These are phyloP conservation scores for Ctenochaetus hawaiiensis DNA, from an alignment of 2,797 vertebrate genomes.

Conservation along the genomic window DNA sequence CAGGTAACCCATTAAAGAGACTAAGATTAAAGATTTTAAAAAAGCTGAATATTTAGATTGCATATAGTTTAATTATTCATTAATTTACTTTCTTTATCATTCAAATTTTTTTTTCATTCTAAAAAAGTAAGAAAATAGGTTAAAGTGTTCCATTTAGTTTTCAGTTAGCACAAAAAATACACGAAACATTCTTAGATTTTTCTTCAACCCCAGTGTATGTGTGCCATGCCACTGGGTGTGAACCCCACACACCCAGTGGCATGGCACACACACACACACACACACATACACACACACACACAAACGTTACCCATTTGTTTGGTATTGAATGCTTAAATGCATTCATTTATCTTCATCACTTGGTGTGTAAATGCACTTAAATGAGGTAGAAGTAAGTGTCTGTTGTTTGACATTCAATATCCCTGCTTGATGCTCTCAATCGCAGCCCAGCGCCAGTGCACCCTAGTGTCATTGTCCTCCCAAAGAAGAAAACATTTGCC, in stretches of 20 bases:
- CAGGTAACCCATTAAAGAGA: background rate
- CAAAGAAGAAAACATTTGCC: constrained; percentile 67
- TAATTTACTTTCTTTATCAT: background rate
- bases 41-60: background rate
- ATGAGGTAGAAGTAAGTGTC: constrained; percentile 54
- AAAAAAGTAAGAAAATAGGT: background rate
- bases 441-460: constrained; percentile 54
- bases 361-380: constrained; percentile 52
- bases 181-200: too few relatives aligned
- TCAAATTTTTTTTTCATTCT: background rate
- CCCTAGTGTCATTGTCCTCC: constrained; percentile 66
- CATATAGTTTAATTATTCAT: background rate
- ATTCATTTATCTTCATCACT: constrained; percentile 45
- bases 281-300: constrained; percentile 3
- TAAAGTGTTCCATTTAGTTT: background rate
- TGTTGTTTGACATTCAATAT: constrained; percentile 56
- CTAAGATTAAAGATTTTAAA: background rate
- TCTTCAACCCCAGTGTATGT: too few relatives aligned
- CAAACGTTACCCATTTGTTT: constrained; percentile 17
- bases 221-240: too few relatives aligned
- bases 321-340: constrained; percentile 15
- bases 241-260: too few relatives aligned
- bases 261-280: background rate
- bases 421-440: constrained; percentile 59
- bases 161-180: background rate